phyloP scores from a whole-genome alignment of 2,113 vertebrate species.

The Nothoprocta pentlandii region DNA sequence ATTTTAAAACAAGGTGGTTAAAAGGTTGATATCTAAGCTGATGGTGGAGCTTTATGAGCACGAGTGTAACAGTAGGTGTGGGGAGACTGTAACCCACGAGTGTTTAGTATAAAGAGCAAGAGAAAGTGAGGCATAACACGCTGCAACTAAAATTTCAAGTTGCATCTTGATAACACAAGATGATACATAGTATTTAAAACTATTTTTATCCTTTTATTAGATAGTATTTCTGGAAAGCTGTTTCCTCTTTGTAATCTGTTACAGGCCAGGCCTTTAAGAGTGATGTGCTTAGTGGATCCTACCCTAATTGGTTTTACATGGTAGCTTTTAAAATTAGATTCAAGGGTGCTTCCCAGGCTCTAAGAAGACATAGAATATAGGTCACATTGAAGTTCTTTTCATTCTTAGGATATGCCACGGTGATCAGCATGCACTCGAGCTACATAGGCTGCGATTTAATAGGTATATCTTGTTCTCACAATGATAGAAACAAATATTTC shows the following conservation, averaged over 20 bases:
- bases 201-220: neutral
- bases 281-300: slow-evolving; percentile 17
- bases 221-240: neutral
- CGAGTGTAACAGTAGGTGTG: neutral
- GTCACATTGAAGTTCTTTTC: slow-evolving; percentile 64
- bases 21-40: neutral
- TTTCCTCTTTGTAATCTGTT: slow-evolving; percentile 21
- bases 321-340: slow-evolving; percentile 71
- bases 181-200: neutral
- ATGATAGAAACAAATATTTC: slow-evolving; percentile 59
- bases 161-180: neutral
- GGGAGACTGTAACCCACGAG: neutral
- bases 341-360: slow-evolving; percentile 64
- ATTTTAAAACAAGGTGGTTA: neutral
- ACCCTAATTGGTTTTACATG: slow-evolving; percentile 65
- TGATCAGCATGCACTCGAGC: slow-evolving; percentile 40
- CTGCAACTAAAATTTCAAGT: neutral
- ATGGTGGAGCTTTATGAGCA: neutral
- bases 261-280: slow-evolving; percentile 32
- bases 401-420: slow-evolving; percentile 56
- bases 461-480: slow-evolving; percentile 63
- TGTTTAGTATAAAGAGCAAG: neutral
- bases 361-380: slow-evolving; percentile 68
- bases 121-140: neutral
- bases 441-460: neutral